These are phyloP conservation scores for Elysia chlorotica DNA, from an alignment of 1,140 invertebrate species.

Conservation along the genomic window DNA sequence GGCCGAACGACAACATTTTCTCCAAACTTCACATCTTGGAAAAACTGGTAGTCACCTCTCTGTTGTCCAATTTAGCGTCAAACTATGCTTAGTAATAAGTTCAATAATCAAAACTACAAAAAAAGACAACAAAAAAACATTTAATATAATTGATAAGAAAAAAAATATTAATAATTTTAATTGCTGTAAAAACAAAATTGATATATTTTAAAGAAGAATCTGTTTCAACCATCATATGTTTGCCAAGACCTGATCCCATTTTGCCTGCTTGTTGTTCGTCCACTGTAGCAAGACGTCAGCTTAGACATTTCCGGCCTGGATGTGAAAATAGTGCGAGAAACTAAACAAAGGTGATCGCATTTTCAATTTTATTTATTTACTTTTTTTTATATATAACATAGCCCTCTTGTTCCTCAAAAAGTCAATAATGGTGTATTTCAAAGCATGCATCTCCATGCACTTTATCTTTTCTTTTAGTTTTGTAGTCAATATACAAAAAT, in stretches of 20 bases:
- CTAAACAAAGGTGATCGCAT: conserved; percentile 46
- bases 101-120: too few relatives aligned
- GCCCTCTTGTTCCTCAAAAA: not conserved
- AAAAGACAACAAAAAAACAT: too few relatives aligned
- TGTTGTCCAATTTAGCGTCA: too few relatives aligned
- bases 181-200: too few relatives aligned
- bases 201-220: too few relatives aligned
- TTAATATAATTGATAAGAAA: too few relatives aligned
- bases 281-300: conserved; percentile 44
- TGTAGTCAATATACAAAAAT: not conserved
- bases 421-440: not conserved
- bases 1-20: conserved; percentile 6
- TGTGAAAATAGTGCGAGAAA: conserved; percentile 52
- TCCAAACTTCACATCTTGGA: conserved; percentile 9
- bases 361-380: too few relatives aligned
- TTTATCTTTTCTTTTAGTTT: not conserved
- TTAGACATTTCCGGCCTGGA: conserved; percentile 46
- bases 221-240: too few relatives aligned
- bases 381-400: not conserved
- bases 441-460: not conserved
- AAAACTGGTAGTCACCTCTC: conserved; percentile 17
- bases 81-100: too few relatives aligned
- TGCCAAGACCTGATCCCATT: too few relatives aligned
- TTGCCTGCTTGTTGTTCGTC: too few relatives aligned
- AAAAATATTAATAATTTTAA: too few relatives aligned